A percentile compares a stretch with the other conserved stretches of the same genome.
phyloP scores from a whole-genome alignment of 2,888 invertebrate genomes.

The Kryphioiulus occultus region DNA sequence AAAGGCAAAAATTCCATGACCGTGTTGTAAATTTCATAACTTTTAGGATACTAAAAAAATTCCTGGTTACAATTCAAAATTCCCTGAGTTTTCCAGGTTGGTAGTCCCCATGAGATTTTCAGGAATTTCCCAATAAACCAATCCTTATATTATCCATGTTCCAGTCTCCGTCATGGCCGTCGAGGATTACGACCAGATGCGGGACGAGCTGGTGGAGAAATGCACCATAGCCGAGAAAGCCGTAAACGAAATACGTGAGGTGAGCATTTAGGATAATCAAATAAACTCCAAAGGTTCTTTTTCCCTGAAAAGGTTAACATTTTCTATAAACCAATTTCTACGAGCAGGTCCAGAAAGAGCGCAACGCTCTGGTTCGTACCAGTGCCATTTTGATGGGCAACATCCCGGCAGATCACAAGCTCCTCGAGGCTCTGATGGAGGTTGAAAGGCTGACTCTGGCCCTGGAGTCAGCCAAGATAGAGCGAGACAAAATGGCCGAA shows the following conservation, averaged over 20 bases:
- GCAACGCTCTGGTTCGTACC: slow-evolving; percentile 31
- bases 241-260: neutral
- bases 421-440: slow-evolving; percentile 42
- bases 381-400: slow-evolving; percentile 46
- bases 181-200: slow-evolving; percentile 44
- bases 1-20: too few relatives aligned
- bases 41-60: too few relatives aligned
- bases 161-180: slow-evolving; percentile 46
- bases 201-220: slow-evolving; percentile 40
- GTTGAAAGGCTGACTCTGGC: slow-evolving; percentile 37
- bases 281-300: neutral
- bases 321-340: neutral
- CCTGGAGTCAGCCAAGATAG: neutral
- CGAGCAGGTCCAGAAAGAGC: slow-evolving; percentile 36
- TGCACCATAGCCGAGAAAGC: slow-evolving; percentile 41
- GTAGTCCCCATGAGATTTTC: too few relatives aligned
- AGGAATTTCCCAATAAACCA: too few relatives aligned
- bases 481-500: neutral
- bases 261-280: neutral
- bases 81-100: too few relatives aligned
- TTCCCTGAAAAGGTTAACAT: neutral
- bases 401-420: slow-evolving; percentile 27
- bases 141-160: neutral
- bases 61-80: too few relatives aligned
- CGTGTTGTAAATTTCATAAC: too few relatives aligned